Conservation (phyloP, 2,888 invertebrate genomes). For the Patella pellucida region DNA sequence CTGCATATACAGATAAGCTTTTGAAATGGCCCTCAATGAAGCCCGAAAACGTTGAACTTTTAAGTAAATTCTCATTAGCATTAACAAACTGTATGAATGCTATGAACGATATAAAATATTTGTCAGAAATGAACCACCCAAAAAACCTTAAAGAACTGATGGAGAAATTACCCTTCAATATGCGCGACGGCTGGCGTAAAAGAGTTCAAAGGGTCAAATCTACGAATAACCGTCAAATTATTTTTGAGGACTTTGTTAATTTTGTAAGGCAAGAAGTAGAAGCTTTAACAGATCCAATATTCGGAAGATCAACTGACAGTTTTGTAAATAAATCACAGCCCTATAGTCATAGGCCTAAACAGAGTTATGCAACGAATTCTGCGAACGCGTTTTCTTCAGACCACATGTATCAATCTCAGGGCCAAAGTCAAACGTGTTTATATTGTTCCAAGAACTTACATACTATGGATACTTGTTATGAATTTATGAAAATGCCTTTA, state of each 20-base stretch:
- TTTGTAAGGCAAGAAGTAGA: too few relatives aligned
- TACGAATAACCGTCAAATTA: neutral
- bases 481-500: neutral
- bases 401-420: too few relatives aligned
- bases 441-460: neutral
- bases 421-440: too few relatives aligned
- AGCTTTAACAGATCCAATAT: too few relatives aligned
- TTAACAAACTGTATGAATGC: neutral
- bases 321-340: conserved; percentile 6
- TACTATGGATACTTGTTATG: neutral
- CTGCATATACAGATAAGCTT: neutral
- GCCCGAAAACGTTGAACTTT: neutral
- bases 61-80: neutral
- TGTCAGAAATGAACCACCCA: neutral
- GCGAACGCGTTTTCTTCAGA: too few relatives aligned
- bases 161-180: too few relatives aligned
- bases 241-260: too few relatives aligned
- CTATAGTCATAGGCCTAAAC: neutral
- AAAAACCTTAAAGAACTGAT: too few relatives aligned
- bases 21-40: neutral
- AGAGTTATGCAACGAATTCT: too few relatives aligned
- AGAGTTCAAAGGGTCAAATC: neutral
- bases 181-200: neutral
- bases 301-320: neutral
- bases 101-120: neutral